Evolutionary conservation across 2,888 invertebrate species (phyloP), one percentile per base, ranked within the genome.

Genomic region (Erebia aethiops): DNA sequence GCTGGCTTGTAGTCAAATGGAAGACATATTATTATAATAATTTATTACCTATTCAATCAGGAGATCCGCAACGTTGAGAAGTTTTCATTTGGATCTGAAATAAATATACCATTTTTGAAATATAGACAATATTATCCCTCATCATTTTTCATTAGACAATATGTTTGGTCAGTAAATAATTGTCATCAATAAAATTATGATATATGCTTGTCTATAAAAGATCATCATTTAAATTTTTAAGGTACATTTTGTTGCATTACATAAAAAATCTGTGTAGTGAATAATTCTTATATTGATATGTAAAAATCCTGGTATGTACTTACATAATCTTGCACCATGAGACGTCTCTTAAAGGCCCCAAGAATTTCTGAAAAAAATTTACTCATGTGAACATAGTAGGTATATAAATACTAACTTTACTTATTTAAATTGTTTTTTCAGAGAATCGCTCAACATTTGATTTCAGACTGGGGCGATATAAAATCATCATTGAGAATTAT

Each of bases 151-250:
- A 14, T 51, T 26, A 13, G 26, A 26, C 35, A 26, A 1, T 64
- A 52, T 11, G 46, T 35, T 51, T n/a, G 41, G 68, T 72, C 72
- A 72, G 72, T 67, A 18, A 35, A 63, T 21, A 64, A 43, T 49
- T 54, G 13, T 58, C 72, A 65, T 70, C 72, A 72, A 72, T 13
- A 61, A 64, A 10, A 67, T 70, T 70, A 70, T 67, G 72, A 72
- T 72, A 72, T 72, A 72, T 72, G 72, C 72, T 72, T 72, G 72
- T 70, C 41, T 41, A 16, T 54, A 60, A 35, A 7, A 63, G 9
- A 72, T 26, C 71, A 72, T 72, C 71, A 72, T 69, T 57, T 72
- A 56, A 46, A 13, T 13, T 46, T 11, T 13, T 0, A 13, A 43
- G 43, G 43, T 43, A 46, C 13, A 7, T 35, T 35, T 35, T 35